Conservation (phyloP, 1,140 invertebrate species). For the Drosophila simulans region DNA sequence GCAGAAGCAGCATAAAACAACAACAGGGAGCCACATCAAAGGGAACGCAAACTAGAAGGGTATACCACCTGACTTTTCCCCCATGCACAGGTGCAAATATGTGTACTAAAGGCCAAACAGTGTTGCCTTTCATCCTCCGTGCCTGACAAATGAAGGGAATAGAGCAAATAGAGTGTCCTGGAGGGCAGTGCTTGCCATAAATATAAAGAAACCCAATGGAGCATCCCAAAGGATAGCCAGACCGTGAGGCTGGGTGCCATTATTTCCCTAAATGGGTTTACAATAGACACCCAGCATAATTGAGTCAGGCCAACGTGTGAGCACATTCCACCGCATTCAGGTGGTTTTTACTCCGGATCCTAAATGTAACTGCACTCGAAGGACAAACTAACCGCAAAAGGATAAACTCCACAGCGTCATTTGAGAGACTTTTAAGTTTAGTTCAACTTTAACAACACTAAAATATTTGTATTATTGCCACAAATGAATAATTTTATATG, state of each 20-base stretch:
- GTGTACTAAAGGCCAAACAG: constrained; percentile 35
- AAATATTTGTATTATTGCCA: too few species aligned
- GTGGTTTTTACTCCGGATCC: constrained; percentile 15
- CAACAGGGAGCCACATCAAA: constrained; percentile 71
- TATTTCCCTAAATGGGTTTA: constrained; percentile 33
- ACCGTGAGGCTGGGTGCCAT: constrained; percentile 9
- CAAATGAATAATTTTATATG: too few species aligned
- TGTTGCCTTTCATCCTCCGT: constrained; percentile 13
- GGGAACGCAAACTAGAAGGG: constrained; percentile 31
- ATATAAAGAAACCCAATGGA: constrained; percentile 47
- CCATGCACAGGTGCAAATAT: constrained; percentile 59
- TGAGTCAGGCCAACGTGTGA: constrained; percentile 37
- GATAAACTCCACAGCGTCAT: constrained; percentile 1
- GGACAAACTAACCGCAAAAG: constrained; percentile 32
- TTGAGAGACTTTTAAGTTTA: not conserved
- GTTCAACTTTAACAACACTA: too few species aligned
- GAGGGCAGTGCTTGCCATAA: constrained; percentile 32
- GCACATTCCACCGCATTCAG: constrained; percentile 14
- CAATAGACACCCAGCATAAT: constrained; percentile 55
- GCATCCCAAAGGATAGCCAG: constrained; percentile 30
- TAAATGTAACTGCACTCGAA: constrained; percentile 2
- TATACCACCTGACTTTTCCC: constrained; percentile 5
- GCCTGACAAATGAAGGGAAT: constrained; percentile 48
- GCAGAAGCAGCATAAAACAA: constrained; percentile 17
- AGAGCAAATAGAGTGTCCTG: constrained; percentile 21